Conservation (phyloP, 2,797 vertebrate genomes). For the Crax fasciolata region DNA sequence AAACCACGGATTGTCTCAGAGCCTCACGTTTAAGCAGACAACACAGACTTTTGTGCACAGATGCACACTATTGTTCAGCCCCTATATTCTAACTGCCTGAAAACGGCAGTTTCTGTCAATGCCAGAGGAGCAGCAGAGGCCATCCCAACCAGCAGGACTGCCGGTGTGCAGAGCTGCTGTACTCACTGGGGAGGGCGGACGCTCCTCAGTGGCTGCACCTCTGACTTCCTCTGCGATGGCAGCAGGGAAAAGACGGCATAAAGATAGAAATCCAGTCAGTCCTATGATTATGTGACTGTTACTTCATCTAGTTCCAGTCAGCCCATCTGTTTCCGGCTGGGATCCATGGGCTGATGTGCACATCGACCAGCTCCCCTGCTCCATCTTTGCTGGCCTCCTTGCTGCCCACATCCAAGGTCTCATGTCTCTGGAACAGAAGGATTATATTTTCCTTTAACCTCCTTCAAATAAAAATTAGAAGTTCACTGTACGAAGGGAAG, state of each 20-base stretch:
- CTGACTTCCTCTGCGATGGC: background rate
- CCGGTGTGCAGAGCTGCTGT: no score
- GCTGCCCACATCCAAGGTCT: background rate
- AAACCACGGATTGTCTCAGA: background rate
- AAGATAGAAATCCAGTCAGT: background rate
- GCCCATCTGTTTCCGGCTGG: background rate
- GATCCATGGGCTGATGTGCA: fast-evolving
- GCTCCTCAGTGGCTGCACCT: background rate
- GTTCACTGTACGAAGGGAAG: background rate
- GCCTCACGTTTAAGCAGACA: background rate
- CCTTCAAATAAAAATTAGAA: background rate
- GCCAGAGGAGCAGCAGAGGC: background rate
- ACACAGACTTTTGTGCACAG: background rate
- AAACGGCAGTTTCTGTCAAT: background rate
- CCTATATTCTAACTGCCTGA: background rate
- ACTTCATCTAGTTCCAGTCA: background rate
- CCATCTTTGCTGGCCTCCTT: background rate
- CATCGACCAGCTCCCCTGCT: background rate
- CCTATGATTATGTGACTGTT: background rate
- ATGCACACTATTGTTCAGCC: background rate
- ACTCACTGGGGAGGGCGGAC: no score
- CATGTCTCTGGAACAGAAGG: background rate
- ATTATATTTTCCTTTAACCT: background rate
- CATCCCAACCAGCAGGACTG: background rate
- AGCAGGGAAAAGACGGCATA: no score